A percentile compares a stretch with the other conserved stretches of the same genome.
phyloP scores from a whole-genome alignment of 2,113 vertebrate species.

The Reinhardtius hippoglossoides region DNA sequence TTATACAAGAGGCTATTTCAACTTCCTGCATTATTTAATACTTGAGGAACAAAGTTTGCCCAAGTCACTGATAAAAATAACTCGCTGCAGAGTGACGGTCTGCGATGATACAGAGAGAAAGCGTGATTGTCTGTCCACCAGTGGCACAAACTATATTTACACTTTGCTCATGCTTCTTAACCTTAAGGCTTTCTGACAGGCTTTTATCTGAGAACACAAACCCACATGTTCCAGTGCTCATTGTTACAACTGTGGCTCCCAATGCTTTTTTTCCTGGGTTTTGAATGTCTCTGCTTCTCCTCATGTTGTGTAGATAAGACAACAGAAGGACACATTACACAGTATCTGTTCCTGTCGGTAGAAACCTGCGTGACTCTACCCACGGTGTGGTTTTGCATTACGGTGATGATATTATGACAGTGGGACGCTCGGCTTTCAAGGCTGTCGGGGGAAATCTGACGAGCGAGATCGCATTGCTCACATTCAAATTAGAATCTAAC shows the following conservation, averaged over 20 bases:
- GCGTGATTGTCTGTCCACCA: constrained; percentile 24
- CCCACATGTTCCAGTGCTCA: constrained; percentile 16
- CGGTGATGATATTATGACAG: constrained; percentile 29
- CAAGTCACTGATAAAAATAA: constrained; percentile 22
- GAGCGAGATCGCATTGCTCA: constrained; percentile 10
- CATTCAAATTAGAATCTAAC: constrained; percentile 15
- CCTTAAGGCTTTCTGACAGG: constrained; percentile 41
- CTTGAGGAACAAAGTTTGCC: background rate
- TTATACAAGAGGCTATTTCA: constrained; percentile 16
- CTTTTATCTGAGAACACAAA: constrained; percentile 32
- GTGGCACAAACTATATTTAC: constrained; percentile 50
- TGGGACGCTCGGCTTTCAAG: constrained; percentile 9
- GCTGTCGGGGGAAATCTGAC: constrained; percentile 28
- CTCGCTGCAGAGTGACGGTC: background rate
- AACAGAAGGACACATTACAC: background rate
- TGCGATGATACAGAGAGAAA: constrained; percentile 17
- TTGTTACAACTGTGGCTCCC: constrained; percentile 4
- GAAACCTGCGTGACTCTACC: background rate
- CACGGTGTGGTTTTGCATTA: constrained; percentile 25
- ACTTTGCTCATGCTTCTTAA: constrained; percentile 39
- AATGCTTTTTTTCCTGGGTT: background rate
- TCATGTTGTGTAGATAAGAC: background rate
- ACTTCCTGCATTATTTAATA: constrained; percentile 30
- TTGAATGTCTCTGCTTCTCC: background rate
- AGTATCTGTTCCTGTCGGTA: background rate